Evolutionary conservation across 2,113 vertebrate genomes (phyloP).

Genomic region (Desmodus rotundus): DNA sequence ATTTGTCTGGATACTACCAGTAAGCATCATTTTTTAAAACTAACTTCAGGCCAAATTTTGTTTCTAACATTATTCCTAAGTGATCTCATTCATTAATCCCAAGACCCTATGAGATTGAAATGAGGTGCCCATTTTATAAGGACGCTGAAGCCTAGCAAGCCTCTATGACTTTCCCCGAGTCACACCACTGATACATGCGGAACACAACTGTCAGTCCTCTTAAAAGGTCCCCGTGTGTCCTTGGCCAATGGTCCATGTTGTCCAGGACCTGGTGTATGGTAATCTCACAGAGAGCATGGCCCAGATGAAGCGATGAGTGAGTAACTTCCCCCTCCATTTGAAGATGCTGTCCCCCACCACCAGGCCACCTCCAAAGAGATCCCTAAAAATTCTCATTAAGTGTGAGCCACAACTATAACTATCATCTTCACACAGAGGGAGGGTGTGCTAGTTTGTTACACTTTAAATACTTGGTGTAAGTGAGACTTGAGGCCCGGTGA

Average conservation of each 20-base stretch:
- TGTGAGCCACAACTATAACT: neutral
- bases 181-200: neutral
- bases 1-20: neutral
- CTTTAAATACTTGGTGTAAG: neutral
- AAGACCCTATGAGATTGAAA: neutral
- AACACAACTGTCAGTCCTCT: neutral
- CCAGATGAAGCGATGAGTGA: neutral
- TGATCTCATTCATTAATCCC: neutral
- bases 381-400: neutral
- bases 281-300: neutral
- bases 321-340: neutral
- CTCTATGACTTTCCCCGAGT: neutral
- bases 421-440: neutral
- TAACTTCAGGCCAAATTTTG: neutral
- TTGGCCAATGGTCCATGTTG: rapidly evolving
- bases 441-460: neutral
- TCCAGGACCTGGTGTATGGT: neutral
- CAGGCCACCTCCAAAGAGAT: neutral
- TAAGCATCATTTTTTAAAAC: neutral
- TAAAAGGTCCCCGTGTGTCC: neutral
- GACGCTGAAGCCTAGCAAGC: neutral
- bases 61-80: neutral
- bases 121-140: neutral
- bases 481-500: neutral
- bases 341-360: neutral